Conservation (phyloP, 2,797 vertebrate species). For the Pangasius krempfi region DNA sequence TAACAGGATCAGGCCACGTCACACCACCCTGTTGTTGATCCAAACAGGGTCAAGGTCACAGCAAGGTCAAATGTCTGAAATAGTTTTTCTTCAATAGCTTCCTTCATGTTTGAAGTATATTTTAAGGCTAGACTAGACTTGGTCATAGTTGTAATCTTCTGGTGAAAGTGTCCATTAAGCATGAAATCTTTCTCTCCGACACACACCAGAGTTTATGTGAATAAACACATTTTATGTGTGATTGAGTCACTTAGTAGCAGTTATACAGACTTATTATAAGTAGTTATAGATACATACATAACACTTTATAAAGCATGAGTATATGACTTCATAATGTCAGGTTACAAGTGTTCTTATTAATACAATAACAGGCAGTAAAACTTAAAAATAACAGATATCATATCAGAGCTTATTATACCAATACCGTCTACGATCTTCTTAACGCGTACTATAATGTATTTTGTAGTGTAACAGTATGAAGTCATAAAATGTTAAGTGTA, state of each 20-base stretch:
- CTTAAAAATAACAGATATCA: background rate
- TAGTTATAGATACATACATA: background rate
- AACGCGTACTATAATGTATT: background rate
- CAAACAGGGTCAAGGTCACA: no score
- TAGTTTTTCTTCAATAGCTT: background rate
- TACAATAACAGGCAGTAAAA: background rate
- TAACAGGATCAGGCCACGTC: background rate
- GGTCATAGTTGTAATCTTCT: background rate
- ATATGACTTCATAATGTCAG: background rate
- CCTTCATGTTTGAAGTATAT: background rate
- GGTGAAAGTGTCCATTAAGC: background rate
- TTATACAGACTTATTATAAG: background rate
- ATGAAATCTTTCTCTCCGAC: background rate
- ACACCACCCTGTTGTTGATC: background rate
- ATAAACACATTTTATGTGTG: no score
- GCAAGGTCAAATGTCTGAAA: background rate
- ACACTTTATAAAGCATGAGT: no score
- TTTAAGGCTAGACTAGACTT: background rate
- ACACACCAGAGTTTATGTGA: no score
- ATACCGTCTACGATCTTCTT: background rate
- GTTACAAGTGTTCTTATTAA: background rate
- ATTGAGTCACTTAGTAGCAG: background rate
- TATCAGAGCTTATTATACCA: background rate
- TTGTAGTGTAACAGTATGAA: background rate
- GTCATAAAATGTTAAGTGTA: background rate